These are phyloP conservation scores for Manis javanica DNA, from an alignment of 2,797 vertebrate genomes.

Conservation along the genomic window DNA sequence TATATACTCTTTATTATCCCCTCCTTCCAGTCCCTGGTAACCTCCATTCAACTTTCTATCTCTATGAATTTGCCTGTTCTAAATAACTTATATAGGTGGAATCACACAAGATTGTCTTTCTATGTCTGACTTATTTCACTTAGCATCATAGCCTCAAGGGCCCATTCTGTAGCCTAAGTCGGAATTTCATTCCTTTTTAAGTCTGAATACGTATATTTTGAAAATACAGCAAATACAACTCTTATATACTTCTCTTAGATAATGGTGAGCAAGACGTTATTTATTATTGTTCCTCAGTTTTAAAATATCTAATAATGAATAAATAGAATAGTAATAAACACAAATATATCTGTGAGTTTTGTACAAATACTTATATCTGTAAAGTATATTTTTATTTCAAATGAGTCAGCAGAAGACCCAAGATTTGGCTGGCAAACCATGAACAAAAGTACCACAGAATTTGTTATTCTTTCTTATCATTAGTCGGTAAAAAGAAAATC, in stretches of 20 bases:
- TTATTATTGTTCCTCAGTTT: background rate
- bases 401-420: background rate
- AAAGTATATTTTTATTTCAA: background rate
- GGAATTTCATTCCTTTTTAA: too few species aligned
- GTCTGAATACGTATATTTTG: too few species aligned
- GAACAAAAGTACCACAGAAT: background rate
- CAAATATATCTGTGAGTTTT: background rate
- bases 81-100: too few species aligned
- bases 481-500: background rate
- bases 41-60: too few species aligned
- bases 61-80: too few species aligned
- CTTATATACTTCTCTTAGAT: background rate
- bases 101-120: too few species aligned
- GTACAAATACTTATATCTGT: background rate
- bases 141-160: too few species aligned
- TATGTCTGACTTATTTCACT: too few species aligned
- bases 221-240: too few species aligned
- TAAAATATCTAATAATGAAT: constrained; percentile 28
- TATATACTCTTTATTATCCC: too few species aligned
- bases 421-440: background rate
- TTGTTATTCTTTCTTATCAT: background rate
- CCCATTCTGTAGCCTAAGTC: too few species aligned
- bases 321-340: background rate
- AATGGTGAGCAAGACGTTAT: background rate
- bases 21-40: too few species aligned